Evolutionary conservation across 2,113 vertebrate genomes (phyloP).

Genomic region (Aphyosemion australe): DNA sequence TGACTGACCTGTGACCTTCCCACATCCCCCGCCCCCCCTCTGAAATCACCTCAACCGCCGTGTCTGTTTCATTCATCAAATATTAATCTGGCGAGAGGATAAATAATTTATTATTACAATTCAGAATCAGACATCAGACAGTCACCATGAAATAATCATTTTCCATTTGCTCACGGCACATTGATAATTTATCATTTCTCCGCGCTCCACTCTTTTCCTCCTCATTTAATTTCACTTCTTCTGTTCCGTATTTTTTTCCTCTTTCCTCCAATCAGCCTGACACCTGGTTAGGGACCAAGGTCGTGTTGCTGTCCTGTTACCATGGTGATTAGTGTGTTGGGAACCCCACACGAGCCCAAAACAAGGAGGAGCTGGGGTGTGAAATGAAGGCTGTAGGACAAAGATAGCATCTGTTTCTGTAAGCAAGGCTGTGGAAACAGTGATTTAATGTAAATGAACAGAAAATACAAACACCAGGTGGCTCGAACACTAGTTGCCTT

Average conservation of each 20-base stretch:
- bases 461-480: slow-evolving; percentile 44
- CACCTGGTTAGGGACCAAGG: slow-evolving; percentile 61
- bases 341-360: slow-evolving; percentile 60
- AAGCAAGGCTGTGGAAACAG: slow-evolving; percentile 45
- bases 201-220: slow-evolving; percentile 21
- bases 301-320: slow-evolving; percentile 64
- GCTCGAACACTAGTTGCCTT: slow-evolving; percentile 39
- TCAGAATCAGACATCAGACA: slow-evolving; percentile 71
- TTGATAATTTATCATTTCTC: slow-evolving; percentile 71
- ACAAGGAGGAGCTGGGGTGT: slow-evolving; percentile 68
- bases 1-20: slow-evolving; percentile 46
- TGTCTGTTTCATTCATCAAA: slow-evolving; percentile 66
- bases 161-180: slow-evolving; percentile 66
- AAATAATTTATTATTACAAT: slow-evolving; percentile 75
- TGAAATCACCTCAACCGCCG: slow-evolving; percentile 35
- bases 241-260: background rate
- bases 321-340: slow-evolving; percentile 68
- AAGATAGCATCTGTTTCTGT: slow-evolving; percentile 66
- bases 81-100: slow-evolving; percentile 63
- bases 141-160: slow-evolving; percentile 75
- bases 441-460: slow-evolving; percentile 54
- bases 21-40: slow-evolving; percentile 15
- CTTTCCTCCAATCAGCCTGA: slow-evolving; percentile 42
- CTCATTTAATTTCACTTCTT: slow-evolving; percentile 30
- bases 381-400: slow-evolving; percentile 73